phyloP scores from a whole-genome alignment of 2,113 vertebrate genomes.

The Thymallus thymallus region DNA sequence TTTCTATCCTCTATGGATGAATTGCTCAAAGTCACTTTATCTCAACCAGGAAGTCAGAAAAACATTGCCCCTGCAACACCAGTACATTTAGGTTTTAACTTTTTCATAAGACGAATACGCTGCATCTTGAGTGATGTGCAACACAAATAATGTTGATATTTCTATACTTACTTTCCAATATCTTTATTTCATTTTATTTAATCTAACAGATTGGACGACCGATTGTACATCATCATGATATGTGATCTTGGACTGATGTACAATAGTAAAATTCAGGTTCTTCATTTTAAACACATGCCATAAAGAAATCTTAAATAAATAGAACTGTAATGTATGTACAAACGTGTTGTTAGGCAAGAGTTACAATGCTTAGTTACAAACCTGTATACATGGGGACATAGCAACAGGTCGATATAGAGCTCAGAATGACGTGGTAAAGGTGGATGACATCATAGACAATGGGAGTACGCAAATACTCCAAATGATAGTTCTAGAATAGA shows the following conservation, averaged over 20 bases:
- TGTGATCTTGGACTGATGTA: constrained; percentile 55
- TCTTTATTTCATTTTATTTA: constrained; percentile 36
- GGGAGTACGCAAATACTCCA: constrained; percentile 31
- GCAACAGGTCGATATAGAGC: constrained; percentile 45
- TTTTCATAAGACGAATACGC: too few species aligned
- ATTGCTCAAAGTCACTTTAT: too few species aligned
- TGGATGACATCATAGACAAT: constrained; percentile 35
- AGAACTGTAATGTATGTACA: constrained; percentile 90
- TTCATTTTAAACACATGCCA: constrained; percentile 77
- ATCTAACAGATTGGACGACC: constrained; percentile 63
- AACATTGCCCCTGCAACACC: neutral
- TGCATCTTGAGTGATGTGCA: neutral
- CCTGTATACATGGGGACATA: constrained; percentile 79
- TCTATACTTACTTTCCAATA: constrained; percentile 33
- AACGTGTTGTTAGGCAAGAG: constrained; percentile 79
- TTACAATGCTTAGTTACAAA: constrained; percentile 79
- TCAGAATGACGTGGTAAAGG: constrained; percentile 39
- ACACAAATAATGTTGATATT: neutral
- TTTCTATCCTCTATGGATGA: too few species aligned
- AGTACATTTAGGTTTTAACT: neutral
- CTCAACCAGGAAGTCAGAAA: neutral
- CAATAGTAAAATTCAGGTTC: constrained; percentile 69
- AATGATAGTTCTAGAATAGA: constrained; percentile 27
- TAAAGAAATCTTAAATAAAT: constrained; percentile 92
- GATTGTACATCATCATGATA: constrained; percentile 65